Evolutionary conservation across 2,113 vertebrate species (phyloP), one percentile per base, ranked within the genome.

Genomic region (Pampusana beccarii): DNA sequence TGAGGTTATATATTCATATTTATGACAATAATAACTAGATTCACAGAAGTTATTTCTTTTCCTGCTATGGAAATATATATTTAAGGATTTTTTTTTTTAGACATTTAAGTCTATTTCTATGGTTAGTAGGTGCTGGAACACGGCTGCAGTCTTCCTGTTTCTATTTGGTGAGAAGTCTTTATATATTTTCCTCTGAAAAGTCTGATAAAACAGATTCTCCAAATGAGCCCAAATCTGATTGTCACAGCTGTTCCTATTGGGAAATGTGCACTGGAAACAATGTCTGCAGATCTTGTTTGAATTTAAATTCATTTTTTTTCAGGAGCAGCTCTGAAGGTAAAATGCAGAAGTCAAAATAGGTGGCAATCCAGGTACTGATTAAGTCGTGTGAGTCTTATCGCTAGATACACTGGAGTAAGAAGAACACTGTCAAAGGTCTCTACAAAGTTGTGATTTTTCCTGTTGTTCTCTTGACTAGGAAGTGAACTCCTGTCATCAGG

Each of bases 401-500:
- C 11, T n/a, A 64, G 15, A 21, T 75, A 44, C 5, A 57, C 7
- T 25, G 25, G 18, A 46, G 4, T 33, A 46, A 38, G 58, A 74
- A 50, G 29, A 87, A 78, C 7, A 44, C 10, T 51, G 34, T 8
- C 21, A 53, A 92, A 73, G 4, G 42, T 40, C 18, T 31, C 11
- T 40, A 65, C 50, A 64, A 89, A 67, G 6, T 4, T 46, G 6
- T 6, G 10, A 12, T 61, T 77, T 89, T 87, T 91, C 17, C 18
- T 83, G 10, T 60, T 86, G 7, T 5, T 20, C 2, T 69, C 34
- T 69, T 72, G 23, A 64, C n/a, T 56, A 6, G 3, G 16, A 83
- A 71, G 6, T 44, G 3, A 57, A 67, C 66, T 66, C 24, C 4
- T 79, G 5, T 26, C 5, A 6, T 75, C 44, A 70, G 0, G 0